Conservation (phyloP, 2,888 invertebrate genomes). For the Thera britannica region DNA sequence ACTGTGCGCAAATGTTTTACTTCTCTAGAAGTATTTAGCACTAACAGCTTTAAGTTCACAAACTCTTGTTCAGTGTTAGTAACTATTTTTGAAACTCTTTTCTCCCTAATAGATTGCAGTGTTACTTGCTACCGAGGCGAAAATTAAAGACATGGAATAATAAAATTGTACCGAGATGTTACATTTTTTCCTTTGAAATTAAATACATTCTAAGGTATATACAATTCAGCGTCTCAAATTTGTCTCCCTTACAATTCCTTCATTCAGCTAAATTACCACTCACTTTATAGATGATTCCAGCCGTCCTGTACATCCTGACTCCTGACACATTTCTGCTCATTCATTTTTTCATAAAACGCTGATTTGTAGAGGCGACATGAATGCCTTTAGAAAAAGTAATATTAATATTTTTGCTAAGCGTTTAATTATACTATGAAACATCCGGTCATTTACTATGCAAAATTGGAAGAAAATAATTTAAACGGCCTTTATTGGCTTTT, state of each 20-base stretch:
- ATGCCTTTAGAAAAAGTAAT: constrained; percentile 34
- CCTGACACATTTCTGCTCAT: constrained; percentile 50
- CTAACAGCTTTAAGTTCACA: not conserved
- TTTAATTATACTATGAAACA: constrained; percentile 30
- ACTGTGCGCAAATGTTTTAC: not conserved
- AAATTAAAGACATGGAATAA: not conserved
- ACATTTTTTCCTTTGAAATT: not conserved
- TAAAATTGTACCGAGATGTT: not conserved
- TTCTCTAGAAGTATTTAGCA: not conserved
- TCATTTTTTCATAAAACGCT: constrained; percentile 50
- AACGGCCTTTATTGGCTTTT: constrained; percentile 16
- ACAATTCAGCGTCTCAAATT: constrained; percentile 36
- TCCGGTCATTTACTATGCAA: constrained; percentile 6
- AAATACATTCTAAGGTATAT: not conserved
- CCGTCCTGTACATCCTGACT: constrained; percentile 47
- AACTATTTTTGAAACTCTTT: not conserved
- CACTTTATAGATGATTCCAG: constrained; percentile 48
- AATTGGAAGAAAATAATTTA: constrained; percentile 21
- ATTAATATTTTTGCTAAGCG: not conserved
- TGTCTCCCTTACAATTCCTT: constrained; percentile 56
- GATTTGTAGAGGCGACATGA: constrained; percentile 45
- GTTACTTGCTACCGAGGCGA: not conserved
- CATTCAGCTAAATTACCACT: constrained; percentile 60
- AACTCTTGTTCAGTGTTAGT: not conserved
- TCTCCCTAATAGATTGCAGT: constrained; percentile 4